Evolutionary conservation across 2,797 vertebrate species (phyloP).

Genomic region (Myotis planiceps): DNA sequence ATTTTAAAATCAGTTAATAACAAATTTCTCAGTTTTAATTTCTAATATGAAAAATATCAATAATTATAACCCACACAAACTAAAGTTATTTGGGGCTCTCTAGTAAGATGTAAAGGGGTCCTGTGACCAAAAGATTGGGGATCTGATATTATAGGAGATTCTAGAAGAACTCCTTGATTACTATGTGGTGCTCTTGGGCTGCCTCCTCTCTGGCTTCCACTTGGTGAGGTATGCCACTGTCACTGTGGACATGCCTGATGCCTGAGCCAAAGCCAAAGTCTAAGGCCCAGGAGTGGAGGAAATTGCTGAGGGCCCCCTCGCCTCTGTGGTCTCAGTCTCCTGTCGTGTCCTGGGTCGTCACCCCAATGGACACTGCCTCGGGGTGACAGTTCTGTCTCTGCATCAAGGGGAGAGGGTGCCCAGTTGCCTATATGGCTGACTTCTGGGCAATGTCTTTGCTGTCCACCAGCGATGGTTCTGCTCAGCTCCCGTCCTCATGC

Average conservation of each 20-base stretch:
- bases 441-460: not conserved
- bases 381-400: not conserved
- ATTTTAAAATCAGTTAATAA: not conserved
- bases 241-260: not conserved
- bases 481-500: fast-evolving
- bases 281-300: not conserved
- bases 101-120: not conserved
- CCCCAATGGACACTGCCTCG: not conserved
- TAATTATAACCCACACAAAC: not conserved
- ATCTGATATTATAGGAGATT: not conserved
- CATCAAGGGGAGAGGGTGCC: not conserved
- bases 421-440: fast-evolving
- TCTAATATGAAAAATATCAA: not conserved
- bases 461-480: not conserved
- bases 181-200: fast-evolving
- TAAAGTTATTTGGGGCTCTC: not conserved
- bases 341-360: not conserved
- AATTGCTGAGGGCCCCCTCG: too few species aligned
- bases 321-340: not conserved
- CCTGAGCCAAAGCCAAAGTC: not conserved
- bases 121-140: not conserved
- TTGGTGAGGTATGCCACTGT: not conserved
- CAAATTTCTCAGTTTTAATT: not conserved
- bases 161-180: not conserved
- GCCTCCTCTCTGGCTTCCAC: not conserved